Base-by-base conservation (phyloP, 2,888 invertebrate species). In the Drosophila niveifrons region DNA sequence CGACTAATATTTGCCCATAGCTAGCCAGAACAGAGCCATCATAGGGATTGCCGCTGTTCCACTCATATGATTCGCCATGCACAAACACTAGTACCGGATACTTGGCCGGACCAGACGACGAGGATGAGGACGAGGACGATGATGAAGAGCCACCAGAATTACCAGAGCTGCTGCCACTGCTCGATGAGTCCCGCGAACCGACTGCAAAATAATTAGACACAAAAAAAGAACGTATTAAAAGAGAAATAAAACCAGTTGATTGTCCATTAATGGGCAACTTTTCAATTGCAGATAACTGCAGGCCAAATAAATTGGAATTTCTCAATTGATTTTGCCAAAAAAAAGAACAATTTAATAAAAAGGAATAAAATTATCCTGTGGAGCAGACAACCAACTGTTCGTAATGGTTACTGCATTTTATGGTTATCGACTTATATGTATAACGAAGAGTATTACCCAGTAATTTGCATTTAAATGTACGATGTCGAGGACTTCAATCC, bases 31-130 rank as follows among this genome's bases (percentile, higher is more conserved):
- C 97, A 59, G 97, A 96, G 58, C 98, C 99, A 91, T 99, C 99
- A 93, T 98, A 99, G 0, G 98, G 97, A 93, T 99, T 99, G 58
- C 99, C 99, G 48, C 98, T 97, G 92, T 98, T 98, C 97, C 98
- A 98, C 92, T 98, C 98, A 93, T 98, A 98, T 88, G 98, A 98
- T 92, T 96, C 96, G 3, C 98, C 98, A 91, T 98, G 98, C 68
- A 99, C 96, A 94, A 98, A 98, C 58, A 99, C 97, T 92, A 99
- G 94, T 64, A 98, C 98, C 17, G 98, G 98, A 92, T 96, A 96
- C 90, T 95, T 95, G 4, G 93, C 92, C 28, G 89, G 93, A 90
- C 86, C 92, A 87, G 81, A 74, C 1, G 81, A 73, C 2, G 83
- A 74, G 1, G 95, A 46, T 80, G 94, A 55, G 6, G 36, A 39